Conservation (phyloP, 2,888 invertebrate species). For the Pheosia gnoma region DNA sequence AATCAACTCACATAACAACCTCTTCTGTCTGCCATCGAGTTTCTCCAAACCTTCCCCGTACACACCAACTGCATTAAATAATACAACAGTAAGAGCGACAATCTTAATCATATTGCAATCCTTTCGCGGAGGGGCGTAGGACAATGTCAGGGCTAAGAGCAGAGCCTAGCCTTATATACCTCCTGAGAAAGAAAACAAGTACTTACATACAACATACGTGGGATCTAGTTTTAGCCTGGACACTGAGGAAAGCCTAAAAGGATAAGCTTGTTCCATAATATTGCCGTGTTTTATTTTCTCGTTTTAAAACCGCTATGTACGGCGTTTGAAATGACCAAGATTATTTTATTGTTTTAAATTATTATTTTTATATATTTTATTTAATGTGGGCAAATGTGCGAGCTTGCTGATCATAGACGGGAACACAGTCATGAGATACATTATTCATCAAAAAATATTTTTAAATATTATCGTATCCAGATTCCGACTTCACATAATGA, state of each 20-base stretch:
- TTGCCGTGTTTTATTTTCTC: constrained; percentile 12
- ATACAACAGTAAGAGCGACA: constrained; percentile 45
- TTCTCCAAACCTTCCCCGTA: constrained; percentile 7
- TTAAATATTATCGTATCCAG: too few species aligned
- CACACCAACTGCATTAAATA: constrained; percentile 20
- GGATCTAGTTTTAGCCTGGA: constrained; percentile 75
- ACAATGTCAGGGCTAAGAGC: constrained; percentile 79
- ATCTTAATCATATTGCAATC: constrained; percentile 58
- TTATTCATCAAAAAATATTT: too few species aligned
- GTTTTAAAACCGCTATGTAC: background rate
- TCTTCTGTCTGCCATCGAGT: constrained; percentile 53
- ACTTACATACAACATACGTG: constrained; percentile 63
- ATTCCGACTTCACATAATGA: too few species aligned
- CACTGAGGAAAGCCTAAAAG: constrained; percentile 71
- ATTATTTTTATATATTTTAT: background rate
- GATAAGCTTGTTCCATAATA: constrained; percentile 63
- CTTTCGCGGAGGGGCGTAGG: constrained; percentile 52
- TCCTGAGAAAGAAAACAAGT: constrained; percentile 65
- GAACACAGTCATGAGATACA: too few species aligned
- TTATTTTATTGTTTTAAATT: background rate
- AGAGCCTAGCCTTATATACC: constrained; percentile 77
- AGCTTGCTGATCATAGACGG: too few species aligned
- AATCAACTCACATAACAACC: constrained; percentile 64
- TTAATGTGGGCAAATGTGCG: too few species aligned
- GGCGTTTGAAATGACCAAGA: background rate